Evolutionary conservation across 2,888 invertebrate genomes (phyloP).

Genomic region (Drosophila mimetica): DNA sequence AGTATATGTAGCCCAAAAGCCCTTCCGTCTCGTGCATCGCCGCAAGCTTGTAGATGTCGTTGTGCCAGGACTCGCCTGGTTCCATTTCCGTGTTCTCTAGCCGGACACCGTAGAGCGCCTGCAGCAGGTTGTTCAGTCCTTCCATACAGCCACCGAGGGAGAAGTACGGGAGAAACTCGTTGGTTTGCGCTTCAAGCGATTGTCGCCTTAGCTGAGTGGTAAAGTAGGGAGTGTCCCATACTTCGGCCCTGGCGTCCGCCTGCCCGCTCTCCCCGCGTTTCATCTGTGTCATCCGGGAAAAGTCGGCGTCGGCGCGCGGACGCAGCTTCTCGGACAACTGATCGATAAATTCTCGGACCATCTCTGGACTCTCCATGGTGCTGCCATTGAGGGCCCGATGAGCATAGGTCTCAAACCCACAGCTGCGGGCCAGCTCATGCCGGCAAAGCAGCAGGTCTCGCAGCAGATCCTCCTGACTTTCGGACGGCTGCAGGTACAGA

Average conservation of each 20-base stretch:
- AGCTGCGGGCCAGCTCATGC: constrained; percentile 92
- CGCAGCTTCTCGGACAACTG: constrained; percentile 89
- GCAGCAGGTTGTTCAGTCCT: constrained; percentile 95
- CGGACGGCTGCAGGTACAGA: constrained; percentile 92
- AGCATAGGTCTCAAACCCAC: constrained; percentile 95
- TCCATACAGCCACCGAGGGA: constrained; percentile 98
- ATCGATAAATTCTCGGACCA: constrained; percentile 92
- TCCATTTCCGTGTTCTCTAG: constrained; percentile 90
- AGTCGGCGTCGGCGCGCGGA: constrained; percentile 90
- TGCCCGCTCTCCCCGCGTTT: constrained; percentile 85
- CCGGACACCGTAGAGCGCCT: constrained; percentile 92
- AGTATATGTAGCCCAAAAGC: constrained; percentile 96
- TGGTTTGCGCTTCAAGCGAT: constrained; percentile 88
- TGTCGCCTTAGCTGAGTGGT: constrained; percentile 90
- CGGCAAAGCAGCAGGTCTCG: constrained; percentile 90
- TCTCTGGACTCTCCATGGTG: constrained; percentile 92
- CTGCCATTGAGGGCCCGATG: constrained; percentile 95
- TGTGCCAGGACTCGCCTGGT: constrained; percentile 94
- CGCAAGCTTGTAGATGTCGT: constrained; percentile 96
- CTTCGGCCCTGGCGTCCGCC: constrained; percentile 84
- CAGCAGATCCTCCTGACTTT: constrained; percentile 90
- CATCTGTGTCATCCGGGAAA: constrained; percentile 90
- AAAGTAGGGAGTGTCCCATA: constrained; percentile 96
- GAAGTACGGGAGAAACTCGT: constrained; percentile 93
- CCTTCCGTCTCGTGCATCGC: constrained; percentile 93